Evolutionary conservation across 2,888 invertebrate genomes (phyloP).

Genomic region (Athalia circularis): DNA sequence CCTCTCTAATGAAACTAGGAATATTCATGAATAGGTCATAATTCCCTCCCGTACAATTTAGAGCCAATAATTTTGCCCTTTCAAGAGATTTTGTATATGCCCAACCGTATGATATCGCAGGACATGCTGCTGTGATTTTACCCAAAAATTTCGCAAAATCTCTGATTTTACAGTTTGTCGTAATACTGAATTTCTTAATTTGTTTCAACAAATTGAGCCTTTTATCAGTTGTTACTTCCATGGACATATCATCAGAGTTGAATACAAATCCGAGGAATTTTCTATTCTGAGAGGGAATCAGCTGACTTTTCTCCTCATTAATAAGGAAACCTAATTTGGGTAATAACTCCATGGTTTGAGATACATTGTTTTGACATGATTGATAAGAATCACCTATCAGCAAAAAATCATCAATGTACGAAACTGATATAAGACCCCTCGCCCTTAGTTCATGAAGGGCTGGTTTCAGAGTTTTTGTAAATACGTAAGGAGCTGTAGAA

Average conservation of each 20-base stretch:
- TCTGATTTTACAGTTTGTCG: conserved; percentile 43
- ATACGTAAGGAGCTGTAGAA: conserved; percentile 45
- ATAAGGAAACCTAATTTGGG: conserved; percentile 7
- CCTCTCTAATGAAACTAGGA: conserved; percentile 21
- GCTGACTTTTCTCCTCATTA: conserved; percentile 46
- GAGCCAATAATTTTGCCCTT: conserved; percentile 43
- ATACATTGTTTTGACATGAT: neutral
- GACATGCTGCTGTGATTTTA: conserved; percentile 46
- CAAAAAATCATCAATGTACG: conserved; percentile 18
- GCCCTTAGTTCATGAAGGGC: neutral
- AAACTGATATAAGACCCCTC: neutral
- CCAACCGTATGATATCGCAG: conserved; percentile 48
- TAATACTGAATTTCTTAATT: conserved; percentile 28
- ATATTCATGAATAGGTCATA: conserved; percentile 36
- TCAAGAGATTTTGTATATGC: conserved; percentile 47
- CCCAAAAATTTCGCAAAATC: conserved; percentile 47
- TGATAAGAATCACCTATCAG: conserved; percentile 1
- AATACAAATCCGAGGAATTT: conserved; percentile 47
- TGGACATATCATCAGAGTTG: conserved; percentile 33
- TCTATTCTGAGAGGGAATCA: conserved; percentile 34
- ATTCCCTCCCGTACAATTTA: conserved; percentile 37
- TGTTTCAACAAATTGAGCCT: neutral
- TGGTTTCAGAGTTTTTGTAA: conserved; percentile 12
- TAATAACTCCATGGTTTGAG: neutral
- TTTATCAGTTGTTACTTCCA: conserved; percentile 47